A percentile compares a stretch with the other conserved stretches of the same genome.
phyloP scores from a whole-genome alignment of 2,797 vertebrate species.

The Emys orbicularis region DNA sequence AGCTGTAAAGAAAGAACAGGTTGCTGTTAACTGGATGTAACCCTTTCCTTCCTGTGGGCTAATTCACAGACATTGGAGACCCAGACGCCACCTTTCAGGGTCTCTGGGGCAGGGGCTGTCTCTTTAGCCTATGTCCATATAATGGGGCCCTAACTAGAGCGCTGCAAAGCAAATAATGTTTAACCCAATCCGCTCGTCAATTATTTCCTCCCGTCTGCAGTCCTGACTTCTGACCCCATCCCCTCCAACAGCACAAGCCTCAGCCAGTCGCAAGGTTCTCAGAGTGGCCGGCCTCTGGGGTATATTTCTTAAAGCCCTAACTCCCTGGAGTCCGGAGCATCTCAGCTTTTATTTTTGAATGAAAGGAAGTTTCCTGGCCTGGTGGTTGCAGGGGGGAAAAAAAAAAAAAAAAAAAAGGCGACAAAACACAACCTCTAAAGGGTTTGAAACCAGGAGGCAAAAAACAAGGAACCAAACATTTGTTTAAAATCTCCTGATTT shows the following conservation, averaged over 20 bases:
- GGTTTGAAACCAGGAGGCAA: neutral
- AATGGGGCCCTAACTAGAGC: neutral
- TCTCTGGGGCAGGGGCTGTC: neutral
- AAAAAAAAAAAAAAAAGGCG: neutral
- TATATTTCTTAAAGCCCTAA: neutral
- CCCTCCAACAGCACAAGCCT: neutral
- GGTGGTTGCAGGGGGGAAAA: too few relatives aligned
- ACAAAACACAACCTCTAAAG: neutral
- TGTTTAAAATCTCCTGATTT: neutral
- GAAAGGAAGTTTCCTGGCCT: neutral
- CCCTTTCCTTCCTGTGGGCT: neutral
- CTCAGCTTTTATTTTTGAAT: neutral
- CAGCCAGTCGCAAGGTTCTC: too few relatives aligned
- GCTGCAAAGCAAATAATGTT: neutral
- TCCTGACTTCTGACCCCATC: neutral
- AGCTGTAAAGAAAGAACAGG: neutral
- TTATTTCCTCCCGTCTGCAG: neutral
- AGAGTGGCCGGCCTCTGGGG: neutral
- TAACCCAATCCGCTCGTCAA: neutral
- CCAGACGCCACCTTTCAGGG: neutral
- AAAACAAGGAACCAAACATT: neutral
- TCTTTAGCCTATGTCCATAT: neutral
- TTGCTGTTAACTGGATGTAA: neutral
- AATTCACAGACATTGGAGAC: neutral
- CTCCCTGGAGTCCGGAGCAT: neutral